Percentiles rank a stretch among this genome's conserved stretches.
Conservation (phyloP, 1,140 invertebrate species). For the Drosophila pallidifrons region DNA sequence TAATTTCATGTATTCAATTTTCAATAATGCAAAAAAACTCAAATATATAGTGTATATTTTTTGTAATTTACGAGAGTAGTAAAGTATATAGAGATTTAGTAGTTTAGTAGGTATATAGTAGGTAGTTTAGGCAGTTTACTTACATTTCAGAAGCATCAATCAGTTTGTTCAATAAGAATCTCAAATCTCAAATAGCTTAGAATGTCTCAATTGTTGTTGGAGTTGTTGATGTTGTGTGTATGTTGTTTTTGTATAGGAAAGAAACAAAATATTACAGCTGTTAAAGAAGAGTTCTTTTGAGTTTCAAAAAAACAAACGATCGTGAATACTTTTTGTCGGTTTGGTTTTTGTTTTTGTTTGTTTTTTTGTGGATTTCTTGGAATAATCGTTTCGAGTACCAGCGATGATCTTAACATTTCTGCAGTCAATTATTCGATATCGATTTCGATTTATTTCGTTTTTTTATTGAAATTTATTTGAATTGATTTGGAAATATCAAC, state of each 20-base stretch:
- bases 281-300: conserved; percentile 69
- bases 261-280: conserved; percentile 76
- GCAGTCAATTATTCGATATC: conserved; percentile 56
- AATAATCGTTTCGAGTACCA: conserved; percentile 55
- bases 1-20: conserved; percentile 13
- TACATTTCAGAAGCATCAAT: conserved; percentile 81
- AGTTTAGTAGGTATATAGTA: conserved; percentile 47
- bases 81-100: conserved; percentile 43
- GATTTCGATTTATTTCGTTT: conserved; percentile 20
- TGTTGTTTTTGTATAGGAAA: conserved; percentile 69
- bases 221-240: conserved; percentile 53
- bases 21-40: conserved; percentile 20
- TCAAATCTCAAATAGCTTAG: conserved; percentile 65
- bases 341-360: conserved; percentile 5
- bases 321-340: conserved; percentile 31
- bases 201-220: conserved; percentile 75
- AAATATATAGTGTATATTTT: background rate
- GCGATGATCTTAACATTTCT: conserved; percentile 60
- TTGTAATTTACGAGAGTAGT: conserved; percentile 3
- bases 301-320: conserved; percentile 58
- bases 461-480: conserved; percentile 33
- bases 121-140: conserved; percentile 59
- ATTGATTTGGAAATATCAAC: conserved; percentile 20
- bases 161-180: conserved; percentile 70
- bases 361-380: conserved; percentile 10